Evolutionary conservation across 2,888 invertebrate species (phyloP).

Genomic region (Perizoma flavofasciatum): DNA sequence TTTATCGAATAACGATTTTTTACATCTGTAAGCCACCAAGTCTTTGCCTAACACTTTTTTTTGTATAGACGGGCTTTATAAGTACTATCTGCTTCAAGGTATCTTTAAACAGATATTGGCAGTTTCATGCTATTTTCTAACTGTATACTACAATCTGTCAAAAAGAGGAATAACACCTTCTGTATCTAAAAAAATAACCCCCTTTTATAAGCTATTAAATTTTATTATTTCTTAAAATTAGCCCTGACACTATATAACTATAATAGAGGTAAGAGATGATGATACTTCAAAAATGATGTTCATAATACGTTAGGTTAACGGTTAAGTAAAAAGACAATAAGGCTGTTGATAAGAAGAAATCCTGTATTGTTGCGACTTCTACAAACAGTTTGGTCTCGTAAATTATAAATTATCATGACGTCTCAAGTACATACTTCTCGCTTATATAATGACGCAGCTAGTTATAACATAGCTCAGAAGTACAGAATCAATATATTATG

Average conservation of each 20-base stretch:
- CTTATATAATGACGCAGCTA: neutral
- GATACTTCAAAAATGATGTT: too few relatives aligned
- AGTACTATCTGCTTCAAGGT: neutral
- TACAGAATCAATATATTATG: neutral
- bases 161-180: too few relatives aligned
- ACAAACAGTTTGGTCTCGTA: constrained; percentile 16
- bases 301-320: too few relatives aligned
- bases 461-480: neutral
- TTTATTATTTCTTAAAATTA: too few relatives aligned
- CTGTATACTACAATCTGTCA: neutral
- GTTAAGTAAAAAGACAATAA: too few relatives aligned
- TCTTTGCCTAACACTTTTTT: too few relatives aligned
- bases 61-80: neutral
- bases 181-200: too few relatives aligned
- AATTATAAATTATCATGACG: constrained; percentile 1
- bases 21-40: too few relatives aligned
- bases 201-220: neutral
- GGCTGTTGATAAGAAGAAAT: neutral
- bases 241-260: too few relatives aligned
- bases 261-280: too few relatives aligned
- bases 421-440: neutral
- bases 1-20: too few relatives aligned
- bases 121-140: constrained; percentile 7
- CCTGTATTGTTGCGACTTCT: constrained; percentile 12
- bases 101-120: constrained; percentile 1